Evolutionary conservation across 2,888 invertebrate genomes (phyloP), one percentile per base, ranked within the genome.

Genomic region (Drosophila multiciliata): DNA sequence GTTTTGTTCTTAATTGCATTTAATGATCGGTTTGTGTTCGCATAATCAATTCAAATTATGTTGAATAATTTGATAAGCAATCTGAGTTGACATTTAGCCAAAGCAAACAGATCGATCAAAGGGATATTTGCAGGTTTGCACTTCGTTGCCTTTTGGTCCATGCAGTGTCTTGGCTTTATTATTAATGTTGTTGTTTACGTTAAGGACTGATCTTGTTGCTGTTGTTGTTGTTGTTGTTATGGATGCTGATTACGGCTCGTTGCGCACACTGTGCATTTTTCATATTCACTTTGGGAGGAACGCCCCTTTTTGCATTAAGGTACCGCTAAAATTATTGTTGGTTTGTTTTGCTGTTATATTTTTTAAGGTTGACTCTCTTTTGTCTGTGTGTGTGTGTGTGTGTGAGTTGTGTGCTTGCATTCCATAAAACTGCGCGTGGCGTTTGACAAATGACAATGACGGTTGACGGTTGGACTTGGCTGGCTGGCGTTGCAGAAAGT

Each of bases 391-490:
- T 53, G 48, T 65, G 48, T 36, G 48, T 61, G n/a, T 58, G 35
- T 66, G 7, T 42, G 20, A 55, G 8, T 64, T 55, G 29, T 67
- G 42, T 52, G 40, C 75, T 75, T 75, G 62, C 80, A 78, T 78
- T 78, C 78, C 78, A 78, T 75, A 75, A 80, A 71, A 77, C 62
- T 69, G 77, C 73, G 79, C 78, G 64, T 80, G 80, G 80, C 82
- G 71, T 82, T 79, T 79, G 79, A 79, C 79, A 79, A 79, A 79
- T 79, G 81, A 79, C 79, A 79, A 79, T 76, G 79, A 79, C 78
- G 78, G 80, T 76, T 79, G 78, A 79, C 69, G 67, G 66, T 81
- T 77, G 77, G 80, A 75, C 80, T 78, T 80, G 78, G 81, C 69
- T 80, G 78, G 81, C 69, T 78, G 78, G 62, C 70, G 66, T 77